Evolutionary conservation across 1,140 invertebrate genomes (phyloP), one percentile per base, ranked within the genome.

Genomic region (Platyscapa corneri): DNA sequence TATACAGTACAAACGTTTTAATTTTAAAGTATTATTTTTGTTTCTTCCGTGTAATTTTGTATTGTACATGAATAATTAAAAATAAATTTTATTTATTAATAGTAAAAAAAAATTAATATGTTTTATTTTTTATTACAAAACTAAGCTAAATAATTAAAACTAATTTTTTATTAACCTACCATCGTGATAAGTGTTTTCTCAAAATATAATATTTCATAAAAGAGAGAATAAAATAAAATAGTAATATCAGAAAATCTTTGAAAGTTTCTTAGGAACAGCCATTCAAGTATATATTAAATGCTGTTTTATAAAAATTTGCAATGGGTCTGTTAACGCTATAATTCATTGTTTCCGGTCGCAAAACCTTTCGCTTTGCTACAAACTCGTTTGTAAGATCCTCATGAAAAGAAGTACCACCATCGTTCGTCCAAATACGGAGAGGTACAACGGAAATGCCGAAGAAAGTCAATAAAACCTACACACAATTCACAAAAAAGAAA

Each of bases 401-500:
- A 18, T 16, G 16, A 67, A 67, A 67, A 67, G 30, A 67, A 34
- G 16, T 30, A 67, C 30, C n/a, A 67, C n/a, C 64, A 34, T 53
- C 46, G 46, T 67, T 46, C 27, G 20, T 53, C 70, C 53, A 85
- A 80, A 84, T 60, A 27, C 80, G 85, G 79, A 67, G 77, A 34
- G 76, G 67, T 70, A 75, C 49, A 60, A 37, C 75, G 75, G 30
- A 60, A 53, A 60, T 87, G 67, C 87, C 84, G 83, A 88, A 86
- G 86, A 88, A 88, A 88, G 88, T 88, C 46, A 74, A 60, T 56
- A 60, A 74, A 77, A 32, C 82, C 82, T 56, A 84, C 83, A 75
- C 75, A 74, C 42, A 39, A 39, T 46, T 64, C n/a, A 32, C 34
- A 16, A 76, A 83, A 82, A 74, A 60, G 16, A n/a, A 67, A 76